Conservation (phyloP, 1,140 invertebrate genomes). For the Rhynchophorus ferrugineus region DNA sequence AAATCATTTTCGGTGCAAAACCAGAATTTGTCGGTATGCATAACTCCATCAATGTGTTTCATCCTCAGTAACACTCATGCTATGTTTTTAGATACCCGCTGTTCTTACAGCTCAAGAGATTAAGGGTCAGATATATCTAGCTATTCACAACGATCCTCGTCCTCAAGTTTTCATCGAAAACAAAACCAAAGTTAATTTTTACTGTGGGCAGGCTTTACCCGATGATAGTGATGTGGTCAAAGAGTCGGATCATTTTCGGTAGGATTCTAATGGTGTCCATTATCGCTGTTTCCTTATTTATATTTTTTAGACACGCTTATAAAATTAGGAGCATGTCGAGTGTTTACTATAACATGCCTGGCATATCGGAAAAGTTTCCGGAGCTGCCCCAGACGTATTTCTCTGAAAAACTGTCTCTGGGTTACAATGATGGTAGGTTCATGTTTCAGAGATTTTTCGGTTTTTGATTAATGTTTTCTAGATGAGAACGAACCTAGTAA, state of each 20-base stretch:
- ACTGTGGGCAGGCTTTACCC: conserved; percentile 30
- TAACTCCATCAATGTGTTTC: too few relatives aligned
- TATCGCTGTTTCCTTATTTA: too few relatives aligned
- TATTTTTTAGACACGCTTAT: conserved; percentile 37
- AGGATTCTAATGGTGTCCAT: background rate
- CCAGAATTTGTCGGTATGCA: conserved; percentile 7
- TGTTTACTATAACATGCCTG: conserved; percentile 39
- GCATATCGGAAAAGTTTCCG: conserved; percentile 37
- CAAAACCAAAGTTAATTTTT: conserved; percentile 29
- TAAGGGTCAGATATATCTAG: conserved; percentile 50
- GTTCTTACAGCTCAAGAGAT: conserved; percentile 48
- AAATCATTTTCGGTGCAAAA: conserved; percentile 28
- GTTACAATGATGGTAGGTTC: conserved; percentile 24
- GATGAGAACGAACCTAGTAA: conserved; percentile 15
- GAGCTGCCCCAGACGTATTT: conserved; percentile 31
- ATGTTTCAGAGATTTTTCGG: too few relatives aligned
- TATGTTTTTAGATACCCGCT: conserved; percentile 37
- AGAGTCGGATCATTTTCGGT: conserved; percentile 37
- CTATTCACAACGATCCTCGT: conserved; percentile 49
- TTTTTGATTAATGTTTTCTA: conserved; percentile 14
- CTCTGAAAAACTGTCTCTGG: conserved; percentile 29
- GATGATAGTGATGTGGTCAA: conserved; percentile 20
- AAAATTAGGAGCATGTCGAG: conserved; percentile 25
- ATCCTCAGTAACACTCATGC: too few relatives aligned
- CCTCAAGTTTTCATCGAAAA: conserved; percentile 43